Evolutionary conservation across 2,888 invertebrate genomes (phyloP).

Genomic region (Ochropacha duplaris): DNA sequence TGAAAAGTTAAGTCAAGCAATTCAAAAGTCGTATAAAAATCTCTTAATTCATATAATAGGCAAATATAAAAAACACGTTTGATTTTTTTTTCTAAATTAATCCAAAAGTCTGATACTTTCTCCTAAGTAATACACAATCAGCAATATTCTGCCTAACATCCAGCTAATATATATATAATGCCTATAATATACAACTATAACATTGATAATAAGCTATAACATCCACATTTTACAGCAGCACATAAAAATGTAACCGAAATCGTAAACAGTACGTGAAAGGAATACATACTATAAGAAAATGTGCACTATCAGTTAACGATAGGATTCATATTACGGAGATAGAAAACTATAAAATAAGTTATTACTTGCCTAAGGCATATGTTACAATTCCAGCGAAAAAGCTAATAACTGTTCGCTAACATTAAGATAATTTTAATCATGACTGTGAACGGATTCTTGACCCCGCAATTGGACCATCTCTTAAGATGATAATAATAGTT

Average conservation of each 20-base stretch:
- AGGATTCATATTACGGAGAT: conserved; percentile 3
- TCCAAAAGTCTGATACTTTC: no score
- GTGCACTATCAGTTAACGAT: conserved; percentile 14
- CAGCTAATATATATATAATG: neutral
- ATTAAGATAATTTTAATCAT: no score
- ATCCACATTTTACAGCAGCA: conserved; percentile 2
- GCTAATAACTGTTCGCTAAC: neutral
- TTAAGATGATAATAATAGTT: no score
- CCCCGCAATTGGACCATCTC: no score
- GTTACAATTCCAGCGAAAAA: neutral
- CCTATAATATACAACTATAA: neutral
- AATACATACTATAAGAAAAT: conserved; percentile 12
- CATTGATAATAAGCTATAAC: neutral
- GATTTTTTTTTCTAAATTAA: no score
- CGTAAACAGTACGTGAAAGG: conserved; percentile 18
- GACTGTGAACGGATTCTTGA: no score
- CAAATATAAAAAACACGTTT: no score
- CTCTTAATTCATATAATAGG: no score
- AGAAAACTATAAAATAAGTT: conserved; percentile 2
- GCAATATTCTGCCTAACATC: no score
- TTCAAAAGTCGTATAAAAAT: no score
- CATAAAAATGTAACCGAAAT: conserved; percentile 16
- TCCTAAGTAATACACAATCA: no score
- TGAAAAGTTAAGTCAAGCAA: no score
- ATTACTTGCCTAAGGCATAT: neutral